A percentile compares a stretch with the other conserved stretches of the same genome.
Conservation (phyloP, 2,113 vertebrate species). For the Dicrurus megarhynchus region DNA sequence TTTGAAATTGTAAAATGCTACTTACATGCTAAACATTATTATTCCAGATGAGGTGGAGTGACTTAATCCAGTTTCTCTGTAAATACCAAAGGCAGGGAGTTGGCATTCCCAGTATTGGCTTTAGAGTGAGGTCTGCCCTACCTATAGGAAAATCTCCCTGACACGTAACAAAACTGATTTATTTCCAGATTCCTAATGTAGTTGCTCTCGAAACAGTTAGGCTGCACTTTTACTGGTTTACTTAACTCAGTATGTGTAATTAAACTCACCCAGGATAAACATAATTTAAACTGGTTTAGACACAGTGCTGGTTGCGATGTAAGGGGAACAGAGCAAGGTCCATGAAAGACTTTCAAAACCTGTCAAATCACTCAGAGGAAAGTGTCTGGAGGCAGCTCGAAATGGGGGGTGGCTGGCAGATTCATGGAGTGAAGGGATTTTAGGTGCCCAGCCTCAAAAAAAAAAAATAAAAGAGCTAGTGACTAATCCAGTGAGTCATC, state of each 20-base stretch:
- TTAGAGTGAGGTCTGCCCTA: background rate
- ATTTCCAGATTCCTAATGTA: background rate
- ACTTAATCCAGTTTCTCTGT: background rate
- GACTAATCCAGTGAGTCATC: slow-evolving; percentile 43
- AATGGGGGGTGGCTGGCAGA: background rate
- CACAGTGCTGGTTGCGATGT: background rate
- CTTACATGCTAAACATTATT: background rate
- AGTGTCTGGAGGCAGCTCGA: background rate
- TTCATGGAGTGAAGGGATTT: background rate
- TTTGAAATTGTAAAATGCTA: slow-evolving; percentile 14
- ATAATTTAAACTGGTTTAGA: background rate
- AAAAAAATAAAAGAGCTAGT: background rate
- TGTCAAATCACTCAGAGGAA: background rate
- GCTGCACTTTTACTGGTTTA: background rate
- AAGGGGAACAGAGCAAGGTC: background rate
- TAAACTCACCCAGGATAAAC: background rate
- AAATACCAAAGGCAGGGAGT: background rate
- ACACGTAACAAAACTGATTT: background rate
- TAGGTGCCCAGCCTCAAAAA: background rate
- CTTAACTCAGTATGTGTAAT: background rate
- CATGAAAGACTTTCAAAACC: background rate
- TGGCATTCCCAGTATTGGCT: background rate
- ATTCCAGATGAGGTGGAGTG: background rate
- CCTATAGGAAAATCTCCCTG: background rate
- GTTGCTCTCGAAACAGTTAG: background rate